Evolutionary conservation across 2,113 vertebrate genomes (phyloP).

Genomic region (chimpanzee (Pan troglodytes)): NHGRI_mPanTro3-v2.1_pri NC_072408.2:112278001-112278500

Average conservation of each 20-base stretch:
- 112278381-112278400: neutral
- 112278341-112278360: neutral
- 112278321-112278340: neutral
- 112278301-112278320: neutral
- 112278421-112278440: neutral
- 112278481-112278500: slow-evolving; percentile 5
- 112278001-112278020: neutral
- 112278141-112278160: neutral
- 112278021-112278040: neutral
- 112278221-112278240: slow-evolving; percentile 91
- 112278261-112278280: slow-evolving; percentile 39
- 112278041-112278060: slow-evolving; percentile 2
- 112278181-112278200: slow-evolving; percentile 81
- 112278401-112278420: neutral
- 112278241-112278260: slow-evolving; percentile 77
- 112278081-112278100: neutral
- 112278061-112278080: neutral
- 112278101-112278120: neutral
- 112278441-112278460: neutral
- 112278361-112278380: neutral
- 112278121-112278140: neutral
- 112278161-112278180: slow-evolving; percentile 39
- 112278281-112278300: slow-evolving; percentile 4
- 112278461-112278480: neutral
- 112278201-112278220: slow-evolving; percentile 87